phyloP scores from a whole-genome alignment of 2,113 vertebrate genomes.

The Scartelaos histophorus region DNA sequence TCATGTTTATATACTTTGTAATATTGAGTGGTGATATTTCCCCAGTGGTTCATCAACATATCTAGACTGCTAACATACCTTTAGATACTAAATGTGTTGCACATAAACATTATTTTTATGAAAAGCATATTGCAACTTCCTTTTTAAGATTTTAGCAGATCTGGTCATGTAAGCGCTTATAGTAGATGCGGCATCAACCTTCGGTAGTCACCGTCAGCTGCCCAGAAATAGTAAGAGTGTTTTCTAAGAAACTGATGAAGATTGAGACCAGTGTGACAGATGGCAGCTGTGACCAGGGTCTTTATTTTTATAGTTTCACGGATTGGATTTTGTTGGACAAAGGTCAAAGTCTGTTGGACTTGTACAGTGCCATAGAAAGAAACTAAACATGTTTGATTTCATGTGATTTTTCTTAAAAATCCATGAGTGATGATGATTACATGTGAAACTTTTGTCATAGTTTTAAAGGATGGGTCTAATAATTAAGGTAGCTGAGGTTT shows the following conservation, averaged over 20 bases:
- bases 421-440: background rate
- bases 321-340: conserved; percentile 9
- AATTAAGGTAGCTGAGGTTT: background rate
- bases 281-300: background rate
- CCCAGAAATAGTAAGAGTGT: background rate
- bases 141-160: background rate
- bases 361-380: background rate
- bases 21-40: too few species aligned
- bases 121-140: too few species aligned
- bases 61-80: background rate
- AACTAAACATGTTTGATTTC: background rate
- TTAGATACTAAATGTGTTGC: background rate
- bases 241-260: conserved; percentile 8
- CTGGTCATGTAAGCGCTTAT: background rate
- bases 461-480: conserved; percentile 4
- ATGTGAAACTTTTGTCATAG: background rate
- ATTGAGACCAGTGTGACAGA: conserved; percentile 7
- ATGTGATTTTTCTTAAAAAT: background rate
- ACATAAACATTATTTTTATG: background rate
- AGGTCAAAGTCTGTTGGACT: background rate
- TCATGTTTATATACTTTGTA: too few species aligned
- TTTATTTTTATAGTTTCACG: conserved; percentile 6
- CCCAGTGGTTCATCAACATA: too few species aligned
- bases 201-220: background rate
- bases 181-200: background rate